Base-by-base conservation (phyloP, 92 coral and sea anemone genomes). In the Zoanthus gigantus region DNA sequence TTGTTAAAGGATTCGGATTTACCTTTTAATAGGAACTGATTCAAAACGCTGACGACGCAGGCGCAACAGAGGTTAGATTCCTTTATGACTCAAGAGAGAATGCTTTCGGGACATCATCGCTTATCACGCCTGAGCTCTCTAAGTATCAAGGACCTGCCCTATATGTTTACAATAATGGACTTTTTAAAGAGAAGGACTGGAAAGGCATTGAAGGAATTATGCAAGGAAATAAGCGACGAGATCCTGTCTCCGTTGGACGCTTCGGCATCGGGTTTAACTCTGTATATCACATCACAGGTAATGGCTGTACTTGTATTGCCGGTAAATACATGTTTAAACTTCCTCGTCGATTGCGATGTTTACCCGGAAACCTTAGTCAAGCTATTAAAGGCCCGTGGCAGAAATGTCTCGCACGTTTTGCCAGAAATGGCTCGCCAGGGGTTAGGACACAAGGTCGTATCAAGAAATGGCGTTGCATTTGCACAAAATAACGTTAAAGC, bases 1-100 rank as follows among this genome's bases (percentile, higher is more conserved):
- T 23, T 23, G 23, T 47, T 47, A 47, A 47, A 47, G 52, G 52
- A 47, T 8, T 47, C 37, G 57, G 7, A 9, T 79, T 4, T 74
- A 23, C 84, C 14, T n/a, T 6, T 31, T 5, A 1, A 34, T 71
- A 96, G 99, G 99, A 96, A 87, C 88, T 96, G 74, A 96, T 96
- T 89, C 99, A 96, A 80, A 96, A 96, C 86, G 99, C 99, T 17
- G 99, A 96, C 72, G 99, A 96, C 63, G 99, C 99, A 10, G 98
- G 98, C 30, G 99, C 99, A 60, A 93, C 94, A 42, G 99, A 96
- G 79, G 98, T 96, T 29, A 95, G 92, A 48, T 95, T 96, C 74
- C 92, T 96, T n/a, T 96, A 95, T 76, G 99, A 96, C 77, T 93
- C 97, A 44, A 96, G 99, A 84, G 98, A 95, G 79, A 93, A 93